These are phyloP conservation scores for Torymus tubicola DNA, from an alignment of 2,888 invertebrate species.

Conservation along the genomic window DNA sequence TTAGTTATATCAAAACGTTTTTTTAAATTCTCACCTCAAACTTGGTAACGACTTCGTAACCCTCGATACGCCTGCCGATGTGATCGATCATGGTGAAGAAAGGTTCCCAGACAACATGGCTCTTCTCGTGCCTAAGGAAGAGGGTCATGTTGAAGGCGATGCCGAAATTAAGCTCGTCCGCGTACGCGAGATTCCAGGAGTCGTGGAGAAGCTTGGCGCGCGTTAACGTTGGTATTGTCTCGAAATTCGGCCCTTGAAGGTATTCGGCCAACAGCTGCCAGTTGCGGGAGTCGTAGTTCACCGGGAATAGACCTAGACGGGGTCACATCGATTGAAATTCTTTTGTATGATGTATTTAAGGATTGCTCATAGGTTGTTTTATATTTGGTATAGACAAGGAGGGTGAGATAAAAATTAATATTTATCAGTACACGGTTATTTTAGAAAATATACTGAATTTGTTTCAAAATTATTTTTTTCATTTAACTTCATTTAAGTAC, in stretches of 20 bases:
- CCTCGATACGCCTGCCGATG: conserved; percentile 85
- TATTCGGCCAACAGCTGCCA: conserved; percentile 86
- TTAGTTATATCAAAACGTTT: too few species aligned
- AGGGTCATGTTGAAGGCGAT: conserved; percentile 88
- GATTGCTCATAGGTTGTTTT: too few species aligned
- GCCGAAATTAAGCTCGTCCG: conserved; percentile 86
- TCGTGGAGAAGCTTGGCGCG: conserved; percentile 87
- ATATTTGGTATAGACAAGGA: too few species aligned
- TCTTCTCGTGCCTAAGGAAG: conserved; percentile 84
- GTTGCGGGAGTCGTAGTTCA: conserved; percentile 87
- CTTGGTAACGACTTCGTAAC: conserved; percentile 82
- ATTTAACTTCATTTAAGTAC: too few species aligned
- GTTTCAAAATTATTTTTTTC: too few species aligned
- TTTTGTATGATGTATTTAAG: too few species aligned
- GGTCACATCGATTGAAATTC: too few species aligned
- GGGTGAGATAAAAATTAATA: too few species aligned
- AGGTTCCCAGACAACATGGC: conserved; percentile 89
- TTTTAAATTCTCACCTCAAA: conserved; percentile 80
- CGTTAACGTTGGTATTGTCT: conserved; percentile 83
- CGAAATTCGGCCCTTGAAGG: conserved; percentile 75
- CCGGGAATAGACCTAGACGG: conserved; percentile 86
- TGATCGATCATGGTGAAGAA: conserved; percentile 91
- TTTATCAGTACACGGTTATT: too few species aligned
- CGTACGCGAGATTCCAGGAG: conserved; percentile 87
- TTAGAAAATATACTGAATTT: too few species aligned